Conservation (phyloP, 2,888 invertebrate genomes). For the Muscina levida region DNA sequence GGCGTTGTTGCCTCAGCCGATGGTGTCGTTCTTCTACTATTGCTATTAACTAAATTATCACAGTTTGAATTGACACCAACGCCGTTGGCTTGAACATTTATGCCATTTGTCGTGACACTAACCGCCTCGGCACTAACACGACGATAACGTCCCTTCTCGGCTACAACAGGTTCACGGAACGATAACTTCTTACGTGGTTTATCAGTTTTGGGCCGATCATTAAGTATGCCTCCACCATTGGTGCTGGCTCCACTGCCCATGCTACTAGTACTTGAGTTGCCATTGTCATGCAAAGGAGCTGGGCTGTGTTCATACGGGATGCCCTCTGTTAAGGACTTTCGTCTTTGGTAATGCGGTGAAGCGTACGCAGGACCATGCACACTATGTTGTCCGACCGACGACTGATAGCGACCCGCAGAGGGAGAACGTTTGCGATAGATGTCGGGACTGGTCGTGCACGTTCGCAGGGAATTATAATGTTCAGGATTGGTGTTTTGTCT, state of each 20-base stretch:
- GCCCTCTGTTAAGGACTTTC: constrained; percentile 73
- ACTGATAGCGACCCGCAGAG: constrained; percentile 47
- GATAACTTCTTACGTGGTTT: constrained; percentile 91
- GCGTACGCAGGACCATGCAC: neutral
- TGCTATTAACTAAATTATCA: constrained; percentile 51
- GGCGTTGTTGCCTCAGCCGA: constrained; percentile 37
- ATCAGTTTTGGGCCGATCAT: constrained; percentile 75
- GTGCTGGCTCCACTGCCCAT: constrained; percentile 78
- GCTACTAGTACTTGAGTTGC: constrained; percentile 76
- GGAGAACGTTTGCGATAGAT: constrained; percentile 54
- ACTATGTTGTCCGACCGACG: constrained; percentile 8
- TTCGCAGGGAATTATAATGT: neutral
- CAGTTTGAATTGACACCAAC: constrained; percentile 45
- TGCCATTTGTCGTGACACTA: constrained; percentile 35
- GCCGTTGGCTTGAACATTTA: constrained; percentile 40
- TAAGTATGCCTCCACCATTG: constrained; percentile 67
- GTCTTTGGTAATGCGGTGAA: constrained; percentile 67
- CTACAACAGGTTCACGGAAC: constrained; percentile 87
- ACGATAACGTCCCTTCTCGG: constrained; percentile 66
- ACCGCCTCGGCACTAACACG: constrained; percentile 68
- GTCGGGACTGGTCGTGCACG: constrained; percentile 39
- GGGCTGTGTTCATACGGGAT: constrained; percentile 12
- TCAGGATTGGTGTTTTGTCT: constrained; percentile 68
- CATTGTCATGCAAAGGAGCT: constrained; percentile 69
- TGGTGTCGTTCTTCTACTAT: constrained; percentile 50